Evolutionary conservation across 2,797 vertebrate genomes (phyloP), one percentile per base, ranked within the genome.

Genomic region (Pseudochirops corinnae): DNA sequence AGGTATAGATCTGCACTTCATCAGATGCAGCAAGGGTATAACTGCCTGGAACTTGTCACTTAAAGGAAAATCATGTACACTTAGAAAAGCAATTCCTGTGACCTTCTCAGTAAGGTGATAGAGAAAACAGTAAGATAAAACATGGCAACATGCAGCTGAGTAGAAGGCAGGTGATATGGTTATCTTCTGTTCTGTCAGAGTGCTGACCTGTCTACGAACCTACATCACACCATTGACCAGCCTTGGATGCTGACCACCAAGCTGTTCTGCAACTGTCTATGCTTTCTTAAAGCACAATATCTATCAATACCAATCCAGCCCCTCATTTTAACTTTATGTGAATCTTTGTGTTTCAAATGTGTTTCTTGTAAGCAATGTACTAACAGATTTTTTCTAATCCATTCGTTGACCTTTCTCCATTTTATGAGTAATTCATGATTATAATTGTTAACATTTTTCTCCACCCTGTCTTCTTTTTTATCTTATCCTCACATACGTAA

Each of bases 81-180:
- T 98, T 98, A 99, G 99, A 0, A 99, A 99, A 0, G 98, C 98
- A 98, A 99, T 98, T 0, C 99, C 99, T 0, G 99, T 62, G 4
- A 98, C 94, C 97, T 99, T 99, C 98, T 99, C 99, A 90, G 99
- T 99, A 39, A 99, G 97, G 97, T 99, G 99, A 91, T 99, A 99
- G 97, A 99, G 0, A 98, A 94, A 7, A 99, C 99, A 0, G 96
- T 99, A 97, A 99, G 96, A 97, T 99, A 99, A 98, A 99, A 99
- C 53, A 46, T 46, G 26, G 99, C 99, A 55, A 99, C 97, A 0
- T 99, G 99, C 5, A 99, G 95, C 56, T 99, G 98, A 1, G 4
- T 92, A 98, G 99, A 13, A 99, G 98, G 92, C 99, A 97, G 21
- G 98, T 96, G 4, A 99, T 55, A 26, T 98, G 95, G 33, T 93